These are phyloP conservation scores for Sparus aurata DNA, from an alignment of 2,797 vertebrate species.

Conservation along the genomic window DNA sequence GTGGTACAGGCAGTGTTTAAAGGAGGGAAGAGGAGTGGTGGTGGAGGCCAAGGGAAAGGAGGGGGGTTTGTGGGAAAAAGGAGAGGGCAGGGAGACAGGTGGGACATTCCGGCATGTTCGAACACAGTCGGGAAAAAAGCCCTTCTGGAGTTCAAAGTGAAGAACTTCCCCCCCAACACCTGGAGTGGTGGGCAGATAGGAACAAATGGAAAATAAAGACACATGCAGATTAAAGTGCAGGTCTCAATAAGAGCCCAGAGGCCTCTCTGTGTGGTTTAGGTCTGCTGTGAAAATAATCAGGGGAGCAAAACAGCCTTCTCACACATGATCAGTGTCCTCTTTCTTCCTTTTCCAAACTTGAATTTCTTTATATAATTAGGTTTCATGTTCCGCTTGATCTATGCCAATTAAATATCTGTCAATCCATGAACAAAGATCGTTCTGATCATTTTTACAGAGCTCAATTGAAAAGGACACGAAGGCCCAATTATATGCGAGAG, in stretches of 20 bases:
- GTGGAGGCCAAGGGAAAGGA: slow-evolving; percentile 7
- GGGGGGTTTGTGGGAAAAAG: slow-evolving; percentile 32
- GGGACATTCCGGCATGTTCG: slow-evolving; percentile 71
- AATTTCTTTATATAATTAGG: slow-evolving; percentile 22
- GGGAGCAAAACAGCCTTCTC: slow-evolving; percentile 4
- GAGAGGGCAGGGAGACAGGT: slow-evolving; percentile 53
- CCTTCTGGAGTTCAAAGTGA: slow-evolving; percentile 82
- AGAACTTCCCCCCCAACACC: slow-evolving; percentile 70
- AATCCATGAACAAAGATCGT: neutral
- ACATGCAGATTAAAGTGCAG: slow-evolving; percentile 46
- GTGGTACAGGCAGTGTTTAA: slow-evolving; percentile 33
- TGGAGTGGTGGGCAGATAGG: slow-evolving; percentile 62
- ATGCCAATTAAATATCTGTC: slow-evolving; percentile 7
- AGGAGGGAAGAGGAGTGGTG: slow-evolving; percentile 10
- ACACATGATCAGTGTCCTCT: slow-evolving; percentile 4
- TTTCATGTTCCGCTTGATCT: slow-evolving; percentile 20
- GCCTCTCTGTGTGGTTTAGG: slow-evolving; percentile 5
- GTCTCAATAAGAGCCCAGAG: slow-evolving; percentile 29
- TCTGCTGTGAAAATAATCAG: slow-evolving; percentile 3
- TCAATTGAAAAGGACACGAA: slow-evolving; percentile 25
- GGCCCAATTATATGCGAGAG: neutral
- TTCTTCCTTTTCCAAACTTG: slow-evolving; percentile 18
- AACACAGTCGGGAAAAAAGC: slow-evolving; percentile 66
- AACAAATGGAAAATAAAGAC: slow-evolving; percentile 39
- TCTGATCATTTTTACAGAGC: slow-evolving; percentile 5